These are phyloP conservation scores for Chrysodeixis includens DNA, from an alignment of 2,888 invertebrate species.

Conservation along the genomic window DNA sequence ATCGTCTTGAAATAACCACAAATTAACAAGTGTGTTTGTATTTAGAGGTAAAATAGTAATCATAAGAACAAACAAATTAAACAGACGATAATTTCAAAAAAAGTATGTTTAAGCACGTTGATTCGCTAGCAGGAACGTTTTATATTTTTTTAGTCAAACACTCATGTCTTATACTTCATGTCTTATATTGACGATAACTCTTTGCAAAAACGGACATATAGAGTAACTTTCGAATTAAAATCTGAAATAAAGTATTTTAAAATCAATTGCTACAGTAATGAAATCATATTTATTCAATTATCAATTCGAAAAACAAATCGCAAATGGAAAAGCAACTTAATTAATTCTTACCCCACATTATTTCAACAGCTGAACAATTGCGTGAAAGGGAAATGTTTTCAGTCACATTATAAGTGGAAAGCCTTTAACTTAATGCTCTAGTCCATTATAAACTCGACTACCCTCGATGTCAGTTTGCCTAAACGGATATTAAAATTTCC, in stretches of 20 bases:
- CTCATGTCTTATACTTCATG: too few species aligned
- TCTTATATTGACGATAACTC: too few species aligned
- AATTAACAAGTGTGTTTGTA: background rate
- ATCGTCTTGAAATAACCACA: background rate
- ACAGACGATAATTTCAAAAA: too few species aligned
- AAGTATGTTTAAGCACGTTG: too few species aligned
- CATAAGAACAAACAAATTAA: background rate
- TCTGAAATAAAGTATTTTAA: too few species aligned
- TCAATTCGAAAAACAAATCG: conserved; percentile 15
- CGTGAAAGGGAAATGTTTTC: conserved; percentile 49
- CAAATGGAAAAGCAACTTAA: conserved; percentile 22
- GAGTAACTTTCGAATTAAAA: too few species aligned
- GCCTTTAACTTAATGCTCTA: conserved; percentile 69
- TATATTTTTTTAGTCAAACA: too few species aligned
- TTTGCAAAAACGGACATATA: too few species aligned
- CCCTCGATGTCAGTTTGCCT: conserved; percentile 51
- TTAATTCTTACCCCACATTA: conserved; percentile 28
- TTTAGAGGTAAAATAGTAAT: background rate
- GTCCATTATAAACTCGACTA: conserved; percentile 65
- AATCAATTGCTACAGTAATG: too few species aligned
- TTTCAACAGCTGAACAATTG: conserved; percentile 28
- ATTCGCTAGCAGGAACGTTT: too few species aligned
- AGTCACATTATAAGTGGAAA: conserved; percentile 61
- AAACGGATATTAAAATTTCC: conserved; percentile 64
- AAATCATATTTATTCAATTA: too few species aligned